Conservation (phyloP, 2,888 invertebrate genomes). For the Amiota minor region DNA sequence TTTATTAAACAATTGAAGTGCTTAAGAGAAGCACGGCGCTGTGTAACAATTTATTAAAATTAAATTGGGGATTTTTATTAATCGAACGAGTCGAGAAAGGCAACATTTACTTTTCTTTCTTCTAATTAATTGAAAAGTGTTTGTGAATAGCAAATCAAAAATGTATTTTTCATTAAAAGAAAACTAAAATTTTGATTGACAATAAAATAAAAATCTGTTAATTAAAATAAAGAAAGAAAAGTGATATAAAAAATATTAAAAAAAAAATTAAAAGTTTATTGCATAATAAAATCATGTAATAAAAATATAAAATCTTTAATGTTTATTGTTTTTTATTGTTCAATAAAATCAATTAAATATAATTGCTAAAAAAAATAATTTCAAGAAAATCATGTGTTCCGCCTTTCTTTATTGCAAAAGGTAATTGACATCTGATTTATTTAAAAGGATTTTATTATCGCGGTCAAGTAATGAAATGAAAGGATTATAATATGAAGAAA, state of each 20-base stretch:
- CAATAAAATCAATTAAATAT: not conserved
- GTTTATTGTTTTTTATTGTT: not conserved
- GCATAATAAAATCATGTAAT: too few species aligned
- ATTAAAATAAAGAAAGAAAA: too few species aligned
- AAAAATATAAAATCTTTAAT: too few species aligned
- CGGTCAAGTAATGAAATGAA: too few species aligned
- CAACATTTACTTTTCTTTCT: not conserved
- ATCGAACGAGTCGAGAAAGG: too few species aligned
- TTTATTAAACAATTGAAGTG: constrained; percentile 25
- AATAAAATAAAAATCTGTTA: not conserved
- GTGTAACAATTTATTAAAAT: too few species aligned
- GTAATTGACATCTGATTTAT: constrained; percentile 57
- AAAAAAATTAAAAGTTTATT: too few species aligned
- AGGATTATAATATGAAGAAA: too few species aligned
- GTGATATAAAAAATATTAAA: too few species aligned
- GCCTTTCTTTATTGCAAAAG: constrained; percentile 59
- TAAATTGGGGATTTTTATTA: too few species aligned
- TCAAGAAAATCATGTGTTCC: constrained; percentile 44
- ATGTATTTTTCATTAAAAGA: not conserved
- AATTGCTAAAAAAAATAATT: not conserved
- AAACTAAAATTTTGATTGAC: not conserved
- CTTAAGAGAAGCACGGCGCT: constrained; percentile 5
- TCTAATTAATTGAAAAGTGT: constrained; percentile 4
- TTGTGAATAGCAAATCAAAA: not conserved
- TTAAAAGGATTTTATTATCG: constrained; percentile 9